Evolutionary conservation across 2,113 vertebrate genomes (phyloP).

Genomic region (Meleagris gallopavo): DNA sequence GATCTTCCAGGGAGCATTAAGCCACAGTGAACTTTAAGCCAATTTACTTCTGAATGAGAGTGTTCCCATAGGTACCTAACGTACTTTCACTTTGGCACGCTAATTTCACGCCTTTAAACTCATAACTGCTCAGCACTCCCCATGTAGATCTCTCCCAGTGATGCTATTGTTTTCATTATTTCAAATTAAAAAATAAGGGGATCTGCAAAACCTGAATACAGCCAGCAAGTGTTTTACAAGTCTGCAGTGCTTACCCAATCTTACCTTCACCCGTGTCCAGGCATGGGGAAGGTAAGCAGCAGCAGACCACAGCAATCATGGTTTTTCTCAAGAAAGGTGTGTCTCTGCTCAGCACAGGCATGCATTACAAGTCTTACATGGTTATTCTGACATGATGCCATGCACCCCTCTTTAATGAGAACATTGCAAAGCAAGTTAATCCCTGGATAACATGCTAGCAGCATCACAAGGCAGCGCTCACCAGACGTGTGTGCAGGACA

Average conservation of each 20-base stretch:
- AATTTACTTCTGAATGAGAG: slow-evolving; percentile 51
- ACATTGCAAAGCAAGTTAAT: background rate
- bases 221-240: background rate
- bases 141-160: background rate
- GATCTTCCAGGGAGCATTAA: slow-evolving; percentile 32
- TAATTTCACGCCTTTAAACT: slow-evolving; percentile 22
- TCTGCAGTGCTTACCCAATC: background rate
- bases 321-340: background rate
- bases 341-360: background rate
- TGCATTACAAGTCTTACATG: background rate
- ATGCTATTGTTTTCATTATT: background rate
- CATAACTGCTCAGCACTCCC: background rate
- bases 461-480: background rate
- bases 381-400: background rate
- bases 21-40: slow-evolving; percentile 43
- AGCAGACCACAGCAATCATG: rapidly evolving
- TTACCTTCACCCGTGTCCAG: background rate
- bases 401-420: background rate
- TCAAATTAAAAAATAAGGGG: background rate
- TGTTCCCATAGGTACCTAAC: background rate
- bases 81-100: background rate
- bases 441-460: background rate
- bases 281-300: background rate
- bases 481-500: background rate
- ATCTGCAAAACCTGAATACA: background rate